Conservation (phyloP, 2,888 invertebrate species). For the Notodromas monacha region DNA sequence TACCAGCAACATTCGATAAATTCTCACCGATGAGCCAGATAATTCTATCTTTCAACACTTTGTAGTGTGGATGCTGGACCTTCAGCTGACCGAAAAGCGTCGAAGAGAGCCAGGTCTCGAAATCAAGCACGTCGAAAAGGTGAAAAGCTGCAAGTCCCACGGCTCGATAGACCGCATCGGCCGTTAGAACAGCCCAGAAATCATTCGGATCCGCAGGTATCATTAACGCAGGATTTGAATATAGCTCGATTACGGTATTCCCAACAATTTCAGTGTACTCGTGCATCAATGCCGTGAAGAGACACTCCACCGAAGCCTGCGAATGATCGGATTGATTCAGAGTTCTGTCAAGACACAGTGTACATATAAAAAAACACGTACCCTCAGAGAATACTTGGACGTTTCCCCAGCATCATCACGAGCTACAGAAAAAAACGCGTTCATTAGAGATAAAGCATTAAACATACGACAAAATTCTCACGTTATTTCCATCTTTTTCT, state of each 20-base stretch:
- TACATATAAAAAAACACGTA: no score
- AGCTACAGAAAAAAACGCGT: no score
- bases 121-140: conserved; percentile 65
- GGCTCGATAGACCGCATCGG: conserved; percentile 68
- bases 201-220: conserved; percentile 32
- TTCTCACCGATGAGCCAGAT: conserved; percentile 43
- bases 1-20: no score
- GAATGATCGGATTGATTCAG: conserved; percentile 9
- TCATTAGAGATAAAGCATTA: no score
- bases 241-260: conserved; percentile 7
- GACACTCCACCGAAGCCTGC: conserved; percentile 53
- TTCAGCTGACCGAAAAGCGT: conserved; percentile 47
- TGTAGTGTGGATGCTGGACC: conserved; percentile 43
- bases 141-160: conserved; percentile 60
- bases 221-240: no score
- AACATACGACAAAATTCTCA: no score
- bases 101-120: conserved; percentile 62
- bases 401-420: no score
- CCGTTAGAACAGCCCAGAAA: conserved; percentile 32
- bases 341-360: conserved; percentile 6
- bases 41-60: conserved; percentile 48
- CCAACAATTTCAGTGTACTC: conserved; percentile 32
- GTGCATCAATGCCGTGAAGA: conserved; percentile 50
- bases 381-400: no score
- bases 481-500: no score